Conservation (phyloP, 2,113 vertebrate species). For the Uropsilus gracilis region DNA sequence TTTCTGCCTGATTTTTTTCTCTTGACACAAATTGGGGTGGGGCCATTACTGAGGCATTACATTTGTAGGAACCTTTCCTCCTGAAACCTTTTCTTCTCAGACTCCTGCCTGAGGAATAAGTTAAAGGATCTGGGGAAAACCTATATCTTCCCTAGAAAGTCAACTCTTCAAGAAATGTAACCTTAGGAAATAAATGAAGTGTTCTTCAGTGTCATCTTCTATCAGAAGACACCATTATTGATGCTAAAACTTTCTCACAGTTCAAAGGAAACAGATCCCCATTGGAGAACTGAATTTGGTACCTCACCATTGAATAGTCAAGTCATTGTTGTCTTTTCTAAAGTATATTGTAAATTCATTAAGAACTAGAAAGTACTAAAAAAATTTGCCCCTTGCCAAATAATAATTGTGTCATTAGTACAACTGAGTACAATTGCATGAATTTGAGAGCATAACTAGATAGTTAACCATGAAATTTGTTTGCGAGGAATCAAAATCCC, state of each 20-base stretch:
- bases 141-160: not conserved
- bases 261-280: not conserved
- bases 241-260: not conserved
- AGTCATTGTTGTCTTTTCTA: not conserved
- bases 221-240: not conserved
- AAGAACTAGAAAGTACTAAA: constrained; percentile 1
- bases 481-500: not conserved
- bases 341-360: constrained; percentile 40
- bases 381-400: not conserved
- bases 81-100: not conserved
- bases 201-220: not conserved
- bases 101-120: not conserved
- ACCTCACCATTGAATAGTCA: constrained; percentile 22
- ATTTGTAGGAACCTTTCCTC: not conserved
- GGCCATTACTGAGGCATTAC: not conserved
- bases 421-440: not conserved
- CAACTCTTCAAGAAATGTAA: not conserved
- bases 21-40: not conserved
- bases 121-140: not conserved
- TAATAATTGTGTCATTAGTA: not conserved
- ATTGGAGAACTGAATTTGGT: constrained; percentile 1
- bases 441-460: no score
- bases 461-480: no score
- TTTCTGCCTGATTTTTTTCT: not conserved
- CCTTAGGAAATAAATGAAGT: not conserved